Evolutionary conservation across 2,888 invertebrate genomes (phyloP), one percentile per base, ranked within the genome.

Genomic region (Brachypalpus laphriformis): DNA sequence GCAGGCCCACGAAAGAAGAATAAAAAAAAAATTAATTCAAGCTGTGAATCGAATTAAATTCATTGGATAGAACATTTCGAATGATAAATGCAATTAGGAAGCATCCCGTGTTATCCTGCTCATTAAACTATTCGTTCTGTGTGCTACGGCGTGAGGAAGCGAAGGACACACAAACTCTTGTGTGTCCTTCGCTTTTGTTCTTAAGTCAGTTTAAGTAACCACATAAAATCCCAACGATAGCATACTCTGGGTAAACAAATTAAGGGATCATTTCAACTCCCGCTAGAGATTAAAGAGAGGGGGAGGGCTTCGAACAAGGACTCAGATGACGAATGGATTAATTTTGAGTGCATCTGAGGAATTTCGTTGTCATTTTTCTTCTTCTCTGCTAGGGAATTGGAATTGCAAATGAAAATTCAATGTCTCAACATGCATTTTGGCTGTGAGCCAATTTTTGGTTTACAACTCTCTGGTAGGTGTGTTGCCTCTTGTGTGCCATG

Each of bases 381-480:
- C 37, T 25, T 20, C 68, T 34, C 37, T 18, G 25, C 31, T 34
- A n/a, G 8, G 37, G 49, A 75, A 61, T 76, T 76, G 34, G 61
- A 81, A 81, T 76, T 81, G 85, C 85, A 85, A 81, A 85, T 71
- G 85, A 76, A 85, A 85, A 85, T 81, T 81, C 85, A 76, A 85
- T 85, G 85, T 85, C 85, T 71, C 65, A 75, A 66, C 81, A 71
- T 81, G 81, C 75, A 85, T 81, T 81, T 66, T 85, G 85, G 85
- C 63, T 54, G 31, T 6, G 28, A 76, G 85, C 85, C 85, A 85
- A 85, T 71, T 81, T 81, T 75, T 56, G 65, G 81, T 76, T 75
- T 85, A 75, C 85, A 81, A 51, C 75, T 14, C 2, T 25, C n/a
- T 11, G 47, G 51, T 7, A 61, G 34, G 54, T 74, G 63, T 63